phyloP scores from a whole-genome alignment of 2,888 invertebrate genomes.

The Acleris laterana region DNA sequence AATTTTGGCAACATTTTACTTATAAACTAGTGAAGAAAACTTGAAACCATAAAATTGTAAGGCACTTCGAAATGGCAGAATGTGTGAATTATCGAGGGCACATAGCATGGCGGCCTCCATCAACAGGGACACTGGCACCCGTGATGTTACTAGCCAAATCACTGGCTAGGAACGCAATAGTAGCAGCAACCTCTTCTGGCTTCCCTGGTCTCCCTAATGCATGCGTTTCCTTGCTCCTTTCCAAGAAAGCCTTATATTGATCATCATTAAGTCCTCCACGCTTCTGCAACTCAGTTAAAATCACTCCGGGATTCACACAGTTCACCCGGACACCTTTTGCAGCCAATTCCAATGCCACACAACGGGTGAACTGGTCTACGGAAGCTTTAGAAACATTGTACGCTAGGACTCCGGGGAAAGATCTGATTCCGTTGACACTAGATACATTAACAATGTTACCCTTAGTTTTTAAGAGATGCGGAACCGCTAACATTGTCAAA shows the following conservation, averaged over 20 bases:
- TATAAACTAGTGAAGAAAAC: slow-evolving; percentile 24
- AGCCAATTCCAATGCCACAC: slow-evolving; percentile 94
- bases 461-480: slow-evolving; percentile 91
- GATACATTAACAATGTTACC: slow-evolving; percentile 98
- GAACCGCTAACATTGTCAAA: slow-evolving; percentile 94
- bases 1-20: slow-evolving; percentile 25
- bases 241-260: slow-evolving; percentile 92
- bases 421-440: slow-evolving; percentile 95
- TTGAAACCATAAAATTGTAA: slow-evolving; percentile 18
- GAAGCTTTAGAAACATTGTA: slow-evolving; percentile 97
- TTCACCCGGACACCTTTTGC: slow-evolving; percentile 94
- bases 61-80: slow-evolving; percentile 3
- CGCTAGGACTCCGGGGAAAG: slow-evolving; percentile 95
- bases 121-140: slow-evolving; percentile 94
- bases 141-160: slow-evolving; percentile 95
- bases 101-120: slow-evolving; percentile 97
- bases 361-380: slow-evolving; percentile 97
- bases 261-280: slow-evolving; percentile 93
- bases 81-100: slow-evolving; percentile 89
- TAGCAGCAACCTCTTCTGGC: slow-evolving; percentile 93
- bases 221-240: slow-evolving; percentile 94
- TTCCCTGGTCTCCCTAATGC: slow-evolving; percentile 94
- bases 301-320: slow-evolving; percentile 96
- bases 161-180: slow-evolving; percentile 96
- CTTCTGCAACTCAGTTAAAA: slow-evolving; percentile 93